A percentile compares a stretch with the other conserved stretches of the same genome.
Evolutionary conservation across 2,888 invertebrate genomes (phyloP).

Genomic region (Melipona beecheii): DNA sequence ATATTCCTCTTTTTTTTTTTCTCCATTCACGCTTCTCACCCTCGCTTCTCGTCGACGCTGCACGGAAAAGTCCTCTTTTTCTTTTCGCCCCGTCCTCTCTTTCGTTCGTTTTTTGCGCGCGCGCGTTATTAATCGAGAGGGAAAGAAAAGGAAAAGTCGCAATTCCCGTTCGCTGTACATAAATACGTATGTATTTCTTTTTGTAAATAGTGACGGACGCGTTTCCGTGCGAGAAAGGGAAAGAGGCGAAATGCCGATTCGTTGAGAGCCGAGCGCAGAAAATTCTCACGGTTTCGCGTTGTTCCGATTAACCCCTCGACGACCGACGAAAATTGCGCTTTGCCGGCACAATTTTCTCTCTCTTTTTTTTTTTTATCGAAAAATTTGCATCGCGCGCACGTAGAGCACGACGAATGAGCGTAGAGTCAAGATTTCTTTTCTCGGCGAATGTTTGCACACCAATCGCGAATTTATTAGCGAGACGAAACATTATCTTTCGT

Average conservation of each 20-base stretch:
- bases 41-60: neutral
- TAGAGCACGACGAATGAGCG: too few species aligned
- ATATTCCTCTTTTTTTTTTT: slow-evolving; percentile 10
- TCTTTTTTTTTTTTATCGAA: too few species aligned
- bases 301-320: neutral
- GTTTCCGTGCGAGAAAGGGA: neutral
- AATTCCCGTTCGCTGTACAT: neutral
- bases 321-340: too few species aligned
- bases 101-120: neutral
- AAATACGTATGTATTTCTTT: neutral
- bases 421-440: too few species aligned
- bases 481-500: too few species aligned
- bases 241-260: slow-evolving; percentile 6
- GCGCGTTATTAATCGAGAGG: neutral
- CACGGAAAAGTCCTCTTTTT: neutral
- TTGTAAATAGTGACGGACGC: neutral
- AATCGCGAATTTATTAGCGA: too few species aligned
- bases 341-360: too few species aligned
- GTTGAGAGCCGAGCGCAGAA: neutral
- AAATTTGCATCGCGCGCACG: too few species aligned
- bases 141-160: neutral
- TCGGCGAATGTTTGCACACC: too few species aligned
- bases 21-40: too few species aligned
- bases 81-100: neutral
- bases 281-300: neutral